Evolutionary conservation across 2,888 invertebrate genomes (phyloP).

Genomic region (Parnassius smintheus): DNA sequence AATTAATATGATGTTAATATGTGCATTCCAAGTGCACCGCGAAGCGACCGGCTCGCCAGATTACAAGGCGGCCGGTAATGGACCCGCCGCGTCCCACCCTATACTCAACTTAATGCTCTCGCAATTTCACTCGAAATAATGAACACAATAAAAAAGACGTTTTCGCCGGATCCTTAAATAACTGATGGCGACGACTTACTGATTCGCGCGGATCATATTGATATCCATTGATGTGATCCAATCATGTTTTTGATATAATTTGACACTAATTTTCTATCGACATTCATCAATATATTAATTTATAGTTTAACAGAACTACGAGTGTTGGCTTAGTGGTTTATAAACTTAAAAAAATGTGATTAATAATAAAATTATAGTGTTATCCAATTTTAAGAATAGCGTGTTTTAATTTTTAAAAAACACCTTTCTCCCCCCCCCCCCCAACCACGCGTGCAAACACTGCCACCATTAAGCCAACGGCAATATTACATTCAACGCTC

Average conservation of each 20-base stretch:
- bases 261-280: slow-evolving; percentile 6
- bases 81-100: slow-evolving; percentile 72
- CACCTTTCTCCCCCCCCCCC: too few species aligned
- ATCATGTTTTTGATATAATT: slow-evolving; percentile 40
- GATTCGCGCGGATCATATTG: slow-evolving; percentile 28
- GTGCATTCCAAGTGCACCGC: slow-evolving; percentile 47
- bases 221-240: slow-evolving; percentile 38
- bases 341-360: too few species aligned
- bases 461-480: too few species aligned
- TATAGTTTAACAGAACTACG: slow-evolving; percentile 10
- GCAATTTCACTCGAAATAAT: slow-evolving; percentile 80
- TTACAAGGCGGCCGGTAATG: slow-evolving; percentile 75
- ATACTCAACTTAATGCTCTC: slow-evolving; percentile 80
- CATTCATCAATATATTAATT: slow-evolving; percentile 28
- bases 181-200: slow-evolving; percentile 56
- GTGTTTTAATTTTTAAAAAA: too few species aligned
- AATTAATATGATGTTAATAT: slow-evolving; percentile 62
- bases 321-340: too few species aligned
- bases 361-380: too few species aligned
- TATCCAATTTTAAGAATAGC: too few species aligned
- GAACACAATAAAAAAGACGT: slow-evolving; percentile 73
- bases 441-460: too few species aligned
- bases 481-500: too few species aligned
- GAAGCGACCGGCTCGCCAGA: slow-evolving; percentile 60
- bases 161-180: slow-evolving; percentile 65